These are phyloP conservation scores for Acanthosepion pharaonis DNA, from an alignment of 2,888 invertebrate genomes.

Conservation along the genomic window DNA sequence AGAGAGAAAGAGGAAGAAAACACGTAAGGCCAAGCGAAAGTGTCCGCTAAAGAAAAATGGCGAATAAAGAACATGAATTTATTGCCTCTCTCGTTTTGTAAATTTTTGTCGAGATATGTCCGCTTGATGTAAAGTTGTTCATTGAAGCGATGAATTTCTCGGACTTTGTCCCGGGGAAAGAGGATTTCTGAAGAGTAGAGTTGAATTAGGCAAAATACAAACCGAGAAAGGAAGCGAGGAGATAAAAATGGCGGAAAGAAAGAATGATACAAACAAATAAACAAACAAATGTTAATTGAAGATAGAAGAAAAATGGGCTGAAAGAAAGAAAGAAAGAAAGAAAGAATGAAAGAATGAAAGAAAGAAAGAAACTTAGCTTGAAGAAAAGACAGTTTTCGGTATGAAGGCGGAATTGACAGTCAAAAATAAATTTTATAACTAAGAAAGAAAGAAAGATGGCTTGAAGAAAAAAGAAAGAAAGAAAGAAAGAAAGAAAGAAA, in stretches of 20 bases:
- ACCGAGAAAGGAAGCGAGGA: neutral
- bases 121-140: neutral
- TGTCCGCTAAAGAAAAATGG: neutral
- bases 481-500: neutral
- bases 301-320: neutral
- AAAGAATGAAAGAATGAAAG: neutral
- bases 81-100: neutral
- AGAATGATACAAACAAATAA: too few relatives aligned
- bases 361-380: neutral
- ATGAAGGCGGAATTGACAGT: neutral
- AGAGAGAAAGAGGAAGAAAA: too few relatives aligned
- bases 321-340: neutral
- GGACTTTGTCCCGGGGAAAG: neutral
- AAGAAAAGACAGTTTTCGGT: neutral
- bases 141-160: neutral
- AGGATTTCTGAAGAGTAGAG: neutral
- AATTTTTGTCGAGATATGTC: constrained; percentile 22
- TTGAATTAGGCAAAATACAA: neutral
- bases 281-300: too few relatives aligned
- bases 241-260: too few relatives aligned
- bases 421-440: too few relatives aligned
- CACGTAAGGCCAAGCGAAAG: neutral
- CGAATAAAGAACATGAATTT: neutral
- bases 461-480: too few relatives aligned
- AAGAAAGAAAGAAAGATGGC: too few relatives aligned